Conservation (phyloP, 2,113 vertebrate species). For the Caranx melampygus region DNA sequence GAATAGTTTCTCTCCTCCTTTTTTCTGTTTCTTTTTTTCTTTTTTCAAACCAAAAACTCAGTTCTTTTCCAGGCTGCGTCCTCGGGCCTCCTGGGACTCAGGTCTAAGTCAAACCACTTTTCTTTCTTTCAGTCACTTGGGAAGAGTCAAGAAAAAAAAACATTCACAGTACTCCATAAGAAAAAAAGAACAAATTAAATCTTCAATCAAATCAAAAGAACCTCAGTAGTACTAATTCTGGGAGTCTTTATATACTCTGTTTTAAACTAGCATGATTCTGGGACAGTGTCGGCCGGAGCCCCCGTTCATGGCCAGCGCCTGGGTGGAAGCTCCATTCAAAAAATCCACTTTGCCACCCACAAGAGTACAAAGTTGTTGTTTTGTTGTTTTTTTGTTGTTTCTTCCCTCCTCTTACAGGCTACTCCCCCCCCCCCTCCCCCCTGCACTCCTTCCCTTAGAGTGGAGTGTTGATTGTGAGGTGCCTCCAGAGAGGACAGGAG, state of each 20-base stretch:
- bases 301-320: conserved; percentile 17
- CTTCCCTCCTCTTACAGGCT: neutral
- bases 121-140: conserved; percentile 60
- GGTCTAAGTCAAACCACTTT: conserved; percentile 47
- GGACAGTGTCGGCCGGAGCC: conserved; percentile 12
- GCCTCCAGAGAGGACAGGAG: conserved; percentile 33
- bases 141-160: conserved; percentile 20
- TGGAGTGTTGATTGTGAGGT: conserved; percentile 67
- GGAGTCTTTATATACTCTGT: conserved; percentile 29
- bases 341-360: conserved; percentile 7
- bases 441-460: conserved; percentile 32
- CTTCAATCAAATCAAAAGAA: conserved; percentile 13
- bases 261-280: conserved; percentile 23
- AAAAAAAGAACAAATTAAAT: conserved; percentile 35
- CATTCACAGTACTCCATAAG: conserved; percentile 6
- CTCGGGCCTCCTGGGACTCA: conserved; percentile 20
- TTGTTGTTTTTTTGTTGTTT: no score
- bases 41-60: conserved; percentile 26
- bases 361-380: neutral
- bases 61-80: conserved; percentile 39
- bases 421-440: conserved; percentile 12
- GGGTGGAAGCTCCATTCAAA: neutral
- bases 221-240: conserved; percentile 52
- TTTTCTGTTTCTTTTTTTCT: conserved; percentile 13
- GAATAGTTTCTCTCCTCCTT: conserved; percentile 29